Base-by-base conservation (phyloP, 2,888 invertebrate species). In the Penaeus monodon region DNA sequence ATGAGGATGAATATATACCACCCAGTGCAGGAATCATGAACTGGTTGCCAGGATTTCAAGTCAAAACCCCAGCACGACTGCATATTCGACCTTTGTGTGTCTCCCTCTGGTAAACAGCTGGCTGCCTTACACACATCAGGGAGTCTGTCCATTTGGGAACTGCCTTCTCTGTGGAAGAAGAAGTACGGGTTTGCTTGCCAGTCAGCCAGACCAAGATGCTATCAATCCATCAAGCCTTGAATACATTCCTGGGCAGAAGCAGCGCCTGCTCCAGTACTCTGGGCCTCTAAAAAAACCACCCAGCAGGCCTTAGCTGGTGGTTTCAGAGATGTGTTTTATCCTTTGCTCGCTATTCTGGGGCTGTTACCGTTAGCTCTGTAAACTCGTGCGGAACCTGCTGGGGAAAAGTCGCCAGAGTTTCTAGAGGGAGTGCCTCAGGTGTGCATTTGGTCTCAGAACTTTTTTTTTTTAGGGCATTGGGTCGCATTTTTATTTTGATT, bases 241-340 rank as follows among this genome's bases (percentile, higher is more conserved):
- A 22, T 79, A 84, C 29, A 63, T 84, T 20, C 84, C 84, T 8
- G 74, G 84, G 22, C 84, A 84, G 66, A 76, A 84, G 38, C 84
- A 84, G 2, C 64, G 66, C 20, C 44, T 84, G 49, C 24, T 84
- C 8, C 84, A 84, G 24, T 84, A 84, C 33, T 33, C 84, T 20
- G 84, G 84, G 14, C 91, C 92, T n/a, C 92, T 92, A 49, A 92
- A 93, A n/a, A 79, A 94, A 93, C 91, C 93, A 94, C 90, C 94
- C 95, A 0, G 93, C 94, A 49, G 96, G 96, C 92, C 93, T 96
- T 65, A 95, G 94, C 90, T 96, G 96, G 96, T 96, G 96, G 96
- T n/a, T n/a, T 95, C 94, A 81, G 93, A 95, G 91, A 93, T 95
- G 93, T 95, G 95, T 90, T 92, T 96, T 81, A 95, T 96, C 90